These are phyloP conservation scores for Agonopterix arenella DNA, from an alignment of 2,888 invertebrate species.

Conservation along the genomic window DNA sequence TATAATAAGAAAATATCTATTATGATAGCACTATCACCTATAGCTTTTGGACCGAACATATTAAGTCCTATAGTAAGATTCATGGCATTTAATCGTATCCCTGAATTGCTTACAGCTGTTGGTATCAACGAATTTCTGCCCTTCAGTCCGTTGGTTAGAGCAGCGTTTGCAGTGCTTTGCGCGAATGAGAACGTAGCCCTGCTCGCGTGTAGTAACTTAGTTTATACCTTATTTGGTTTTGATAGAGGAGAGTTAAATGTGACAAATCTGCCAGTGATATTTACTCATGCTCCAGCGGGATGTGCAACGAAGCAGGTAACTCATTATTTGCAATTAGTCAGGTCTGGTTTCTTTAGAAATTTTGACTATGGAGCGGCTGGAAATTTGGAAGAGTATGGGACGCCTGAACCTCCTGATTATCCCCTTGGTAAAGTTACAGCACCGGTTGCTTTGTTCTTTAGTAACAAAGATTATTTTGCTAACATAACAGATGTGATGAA, in stretches of 20 bases:
- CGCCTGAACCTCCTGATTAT: neutral
- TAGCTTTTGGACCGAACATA: constrained; percentile 72
- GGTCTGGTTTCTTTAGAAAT: constrained; percentile 10
- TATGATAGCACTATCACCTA: constrained; percentile 78
- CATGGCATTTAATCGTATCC: neutral
- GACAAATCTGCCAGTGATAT: constrained; percentile 8
- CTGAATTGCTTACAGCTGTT: neutral
- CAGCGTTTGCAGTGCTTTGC: neutral
- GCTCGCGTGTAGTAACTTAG: constrained; percentile 7
- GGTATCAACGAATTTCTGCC: neutral
- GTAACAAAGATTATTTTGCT: constrained; percentile 13
- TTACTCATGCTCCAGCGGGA: constrained; percentile 33
- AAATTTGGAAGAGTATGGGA: constrained; percentile 6
- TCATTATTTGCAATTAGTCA: constrained; percentile 15
- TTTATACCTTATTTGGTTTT: constrained; percentile 3
- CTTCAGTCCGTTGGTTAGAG: neutral
- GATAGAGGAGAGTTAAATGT: constrained; percentile 8
- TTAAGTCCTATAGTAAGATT: constrained; percentile 25
- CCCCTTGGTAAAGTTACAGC: neutral
- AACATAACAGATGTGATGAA: neutral
- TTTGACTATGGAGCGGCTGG: constrained; percentile 9
- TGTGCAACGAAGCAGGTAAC: constrained; percentile 48
- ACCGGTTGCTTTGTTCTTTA: constrained; percentile 13
- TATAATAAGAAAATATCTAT: constrained; percentile 78
- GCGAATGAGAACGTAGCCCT: neutral